These are phyloP conservation scores for Hyposoter dolosus DNA, from an alignment of 2,888 invertebrate genomes.

Conservation along the genomic window DNA sequence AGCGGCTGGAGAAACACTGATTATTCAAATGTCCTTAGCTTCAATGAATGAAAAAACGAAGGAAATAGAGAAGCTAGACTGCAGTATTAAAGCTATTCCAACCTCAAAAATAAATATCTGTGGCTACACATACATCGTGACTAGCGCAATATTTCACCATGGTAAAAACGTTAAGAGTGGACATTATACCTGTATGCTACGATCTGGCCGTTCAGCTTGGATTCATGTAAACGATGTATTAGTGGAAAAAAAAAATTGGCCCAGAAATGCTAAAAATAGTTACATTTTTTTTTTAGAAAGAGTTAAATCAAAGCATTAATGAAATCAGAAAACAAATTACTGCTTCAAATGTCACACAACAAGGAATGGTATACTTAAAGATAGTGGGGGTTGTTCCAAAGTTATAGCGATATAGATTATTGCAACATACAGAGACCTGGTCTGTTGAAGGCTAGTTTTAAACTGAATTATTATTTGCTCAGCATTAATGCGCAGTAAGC, in stretches of 20 bases:
- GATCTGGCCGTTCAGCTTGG: conserved; percentile 31
- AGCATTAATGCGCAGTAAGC: too few species aligned
- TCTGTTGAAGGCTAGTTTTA: too few species aligned
- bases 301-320: not conserved
- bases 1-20: not conserved
- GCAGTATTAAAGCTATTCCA: conserved; percentile 39
- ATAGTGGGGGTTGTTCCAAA: too few species aligned
- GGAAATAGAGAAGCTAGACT: conserved; percentile 12
- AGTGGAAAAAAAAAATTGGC: conserved; percentile 31
- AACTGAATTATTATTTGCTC: too few species aligned
- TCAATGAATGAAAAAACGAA: not conserved
- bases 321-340: not conserved
- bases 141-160: conserved; percentile 40
- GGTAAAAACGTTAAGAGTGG: not conserved
- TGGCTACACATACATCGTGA: conserved; percentile 30
- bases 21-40: conserved; percentile 17
- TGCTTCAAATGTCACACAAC: not conserved
- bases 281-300: conserved; percentile 37
- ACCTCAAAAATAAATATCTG: not conserved
- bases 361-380: not conserved
- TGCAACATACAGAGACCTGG: too few species aligned
- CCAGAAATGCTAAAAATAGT: conserved; percentile 44
- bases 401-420: too few species aligned
- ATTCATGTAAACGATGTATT: conserved; percentile 29
- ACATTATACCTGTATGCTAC: conserved; percentile 49